These are phyloP conservation scores for Hydrolagus colliei DNA, from an alignment of 2,797 vertebrate species.

Conservation along the genomic window DNA sequence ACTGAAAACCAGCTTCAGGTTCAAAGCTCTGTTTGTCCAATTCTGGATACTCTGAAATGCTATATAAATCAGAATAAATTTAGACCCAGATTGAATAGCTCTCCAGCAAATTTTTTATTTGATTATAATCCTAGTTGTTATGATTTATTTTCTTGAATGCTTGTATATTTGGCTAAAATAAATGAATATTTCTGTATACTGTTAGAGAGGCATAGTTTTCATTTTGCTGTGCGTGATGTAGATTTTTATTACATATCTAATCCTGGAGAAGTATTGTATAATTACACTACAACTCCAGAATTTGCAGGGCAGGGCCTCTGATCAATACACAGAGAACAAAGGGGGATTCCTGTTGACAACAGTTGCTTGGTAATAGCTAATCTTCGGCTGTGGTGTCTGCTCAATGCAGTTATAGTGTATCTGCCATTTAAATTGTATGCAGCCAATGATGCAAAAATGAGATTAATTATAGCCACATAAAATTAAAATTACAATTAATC, in stretches of 20 bases:
- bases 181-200: no score
- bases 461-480: conserved; percentile 13
- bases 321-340: conserved; percentile 8
- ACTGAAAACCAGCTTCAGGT: no score
- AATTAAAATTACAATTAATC: conserved; percentile 25
- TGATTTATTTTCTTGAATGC: not conserved
- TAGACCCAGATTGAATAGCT: no score
- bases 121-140: no score
- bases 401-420: not conserved
- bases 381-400: not conserved
- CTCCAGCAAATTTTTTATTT: no score
- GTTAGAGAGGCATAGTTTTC: not conserved
- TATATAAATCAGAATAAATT: no score
- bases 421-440: conserved; percentile 16
- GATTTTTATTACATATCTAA: conserved; percentile 4
- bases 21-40: no score
- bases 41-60: no score
- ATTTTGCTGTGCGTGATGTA: not conserved
- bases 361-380: conserved; percentile 12
- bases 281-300: conserved; percentile 3
- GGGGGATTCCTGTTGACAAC: conserved; percentile 7
- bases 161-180: not conserved
- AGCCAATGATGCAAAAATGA: not conserved
- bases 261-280: conserved; percentile 5
- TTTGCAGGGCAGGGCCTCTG: conserved; percentile 4